A percentile compares a stretch with the other conserved stretches of the same genome.
Evolutionary conservation across 2,113 vertebrate genomes (phyloP).

Genomic region (Xyrauchen texanus): DNA sequence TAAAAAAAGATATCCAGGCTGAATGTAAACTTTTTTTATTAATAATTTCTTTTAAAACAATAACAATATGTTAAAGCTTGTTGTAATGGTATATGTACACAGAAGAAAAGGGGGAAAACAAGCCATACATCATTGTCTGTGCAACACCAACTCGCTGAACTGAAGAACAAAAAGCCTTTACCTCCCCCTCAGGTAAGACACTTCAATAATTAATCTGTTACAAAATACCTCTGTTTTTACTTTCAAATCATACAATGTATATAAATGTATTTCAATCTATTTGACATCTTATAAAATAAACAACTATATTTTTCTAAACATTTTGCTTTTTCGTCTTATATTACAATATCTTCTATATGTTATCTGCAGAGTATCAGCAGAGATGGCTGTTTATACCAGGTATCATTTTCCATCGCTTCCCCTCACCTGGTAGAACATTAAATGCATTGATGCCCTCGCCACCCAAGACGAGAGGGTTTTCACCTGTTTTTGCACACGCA

Average conservation of each 20-base stretch:
- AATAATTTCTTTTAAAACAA: constrained; percentile 72
- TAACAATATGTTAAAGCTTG: constrained; percentile 75
- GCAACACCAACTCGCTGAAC: constrained; percentile 66
- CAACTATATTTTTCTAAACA: constrained; percentile 67
- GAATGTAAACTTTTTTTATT: constrained; percentile 70
- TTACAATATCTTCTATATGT: constrained; percentile 71
- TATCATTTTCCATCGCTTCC: constrained; percentile 54
- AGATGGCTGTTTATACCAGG: constrained; percentile 65
- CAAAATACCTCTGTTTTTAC: constrained; percentile 75
- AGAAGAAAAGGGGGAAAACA: constrained; percentile 57
- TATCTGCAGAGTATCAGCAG: constrained; percentile 70
- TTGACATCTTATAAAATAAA: constrained; percentile 78
- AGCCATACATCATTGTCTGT: constrained; percentile 65
- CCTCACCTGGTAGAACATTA: constrained; percentile 51
- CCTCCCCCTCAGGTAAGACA: constrained; percentile 73
- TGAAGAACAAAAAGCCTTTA: constrained; percentile 60
- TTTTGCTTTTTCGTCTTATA: constrained; percentile 68
- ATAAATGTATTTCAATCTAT: constrained; percentile 68
- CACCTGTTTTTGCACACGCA: constrained; percentile 47
- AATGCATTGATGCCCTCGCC: constrained; percentile 39
- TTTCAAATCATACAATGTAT: constrained; percentile 75
- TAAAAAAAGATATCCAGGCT: constrained; percentile 60
- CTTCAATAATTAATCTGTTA: constrained; percentile 76
- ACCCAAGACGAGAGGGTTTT: too few relatives aligned
- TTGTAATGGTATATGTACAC: constrained; percentile 73